A percentile compares a stretch with the other conserved stretches of the same genome.
Evolutionary conservation across 2,113 vertebrate genomes (phyloP).

Genomic region (Toxotes chatareus): DNA sequence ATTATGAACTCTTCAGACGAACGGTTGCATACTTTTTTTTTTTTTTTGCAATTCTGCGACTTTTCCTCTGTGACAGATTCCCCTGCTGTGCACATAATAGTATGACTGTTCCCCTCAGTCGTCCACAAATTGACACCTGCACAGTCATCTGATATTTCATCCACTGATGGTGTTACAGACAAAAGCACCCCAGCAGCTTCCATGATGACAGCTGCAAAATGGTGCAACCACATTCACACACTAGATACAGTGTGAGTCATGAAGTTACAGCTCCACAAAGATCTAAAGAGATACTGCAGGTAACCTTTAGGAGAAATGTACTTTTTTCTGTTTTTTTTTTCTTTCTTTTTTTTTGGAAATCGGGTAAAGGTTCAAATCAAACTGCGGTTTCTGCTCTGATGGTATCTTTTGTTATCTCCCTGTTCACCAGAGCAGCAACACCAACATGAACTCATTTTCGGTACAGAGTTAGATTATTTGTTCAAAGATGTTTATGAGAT

Average conservation of each 20-base stretch:
- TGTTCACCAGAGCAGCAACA: neutral
- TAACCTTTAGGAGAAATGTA: conserved; percentile 18
- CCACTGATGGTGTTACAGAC: conserved; percentile 71
- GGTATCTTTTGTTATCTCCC: neutral
- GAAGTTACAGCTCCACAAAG: neutral
- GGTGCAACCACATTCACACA: neutral
- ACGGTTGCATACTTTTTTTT: neutral
- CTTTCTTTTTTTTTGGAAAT: neutral
- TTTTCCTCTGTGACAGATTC: conserved; percentile 28
- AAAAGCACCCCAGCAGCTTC: conserved; percentile 39
- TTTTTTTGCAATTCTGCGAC: neutral
- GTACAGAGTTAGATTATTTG: neutral
- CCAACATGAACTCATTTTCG: neutral
- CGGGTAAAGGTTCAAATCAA: neutral
- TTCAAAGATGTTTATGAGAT: neutral
- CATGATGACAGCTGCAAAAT: conserved; percentile 34
- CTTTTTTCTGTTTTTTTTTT: neutral
- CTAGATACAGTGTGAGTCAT: conserved; percentile 41
- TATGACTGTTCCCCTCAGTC: conserved; percentile 18
- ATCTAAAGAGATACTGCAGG: neutral
- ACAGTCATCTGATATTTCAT: conserved; percentile 43
- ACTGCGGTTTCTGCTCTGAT: neutral
- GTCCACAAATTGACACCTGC: conserved; percentile 10
- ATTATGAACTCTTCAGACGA: too few relatives aligned
- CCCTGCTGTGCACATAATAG: neutral